Evolutionary conservation across 2,113 vertebrate genomes (phyloP), one percentile per base, ranked within the genome.

Genomic region (Brachirus orientalis): DNA sequence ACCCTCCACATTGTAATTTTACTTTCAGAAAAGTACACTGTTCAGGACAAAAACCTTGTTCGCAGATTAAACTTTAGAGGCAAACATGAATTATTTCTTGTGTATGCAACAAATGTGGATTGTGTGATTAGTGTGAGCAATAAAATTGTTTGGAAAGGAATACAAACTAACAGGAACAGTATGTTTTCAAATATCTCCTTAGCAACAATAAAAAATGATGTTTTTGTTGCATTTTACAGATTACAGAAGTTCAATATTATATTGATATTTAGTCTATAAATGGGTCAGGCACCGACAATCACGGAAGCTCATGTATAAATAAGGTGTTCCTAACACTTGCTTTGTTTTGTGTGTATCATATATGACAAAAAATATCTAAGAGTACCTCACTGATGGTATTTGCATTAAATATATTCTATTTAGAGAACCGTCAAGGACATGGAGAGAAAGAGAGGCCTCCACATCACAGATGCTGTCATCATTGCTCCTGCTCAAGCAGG

Each of bases 231-330:
- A n/a, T n/a, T n/a, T 28, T 28, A 28, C 28, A 2, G 28, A 28
- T 28, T 28, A 28, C 28, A 6, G 28, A 28, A 28, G 60, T 74
- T 81, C 64, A 54, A 54, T 63, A 66, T 53, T 50, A 60, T 60
- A 66, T 72, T 72, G 46, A 35, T 70, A 16, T n/a, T 80, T 28
- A 70, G 64, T 77, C 61, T 28, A 75, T 83, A 80, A 88, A 84
- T 47, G 6, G 18, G 12, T 38, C 8, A 7, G 37, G 37, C 37
- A 38, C 37, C 37, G 8, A 38, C 37, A 38, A 38, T 11, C 4
- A 38, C 8, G 37, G 37, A 38, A 38, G 37, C 37, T 38, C 37
- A 28, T 28, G 28, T 6, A 28, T 28, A 28, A 28, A 28, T 28
- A 2, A 28, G 28, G 28, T 28, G 28, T 28, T 28, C 28, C 28